These are phyloP conservation scores for Mustela lutreola DNA, from an alignment of 2,113 vertebrate genomes.

Conservation along the genomic window DNA sequence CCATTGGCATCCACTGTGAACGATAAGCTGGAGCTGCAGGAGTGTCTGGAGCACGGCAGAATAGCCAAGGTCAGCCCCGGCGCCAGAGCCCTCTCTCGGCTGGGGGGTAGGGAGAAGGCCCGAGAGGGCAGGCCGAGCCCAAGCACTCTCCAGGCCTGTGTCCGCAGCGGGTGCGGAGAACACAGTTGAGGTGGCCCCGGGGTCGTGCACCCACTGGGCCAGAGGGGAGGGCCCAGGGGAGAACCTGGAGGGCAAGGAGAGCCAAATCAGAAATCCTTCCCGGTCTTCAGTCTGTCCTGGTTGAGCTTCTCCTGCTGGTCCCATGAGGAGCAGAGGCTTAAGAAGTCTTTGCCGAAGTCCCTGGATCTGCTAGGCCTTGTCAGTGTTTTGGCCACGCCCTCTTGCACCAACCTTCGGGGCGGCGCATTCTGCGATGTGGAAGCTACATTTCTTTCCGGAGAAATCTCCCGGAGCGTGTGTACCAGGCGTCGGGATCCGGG, in stretches of 20 bases:
- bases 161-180: not conserved
- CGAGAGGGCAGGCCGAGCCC: not conserved
- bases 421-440: not conserved
- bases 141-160: not conserved
- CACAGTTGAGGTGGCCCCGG: not conserved
- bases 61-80: conserved; percentile 95
- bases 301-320: fast-evolving
- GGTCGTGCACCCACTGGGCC: not conserved
- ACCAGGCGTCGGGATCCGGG: not conserved
- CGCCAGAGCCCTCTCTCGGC: not conserved
- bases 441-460: not conserved
- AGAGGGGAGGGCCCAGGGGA: not conserved
- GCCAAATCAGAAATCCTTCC: not conserved
- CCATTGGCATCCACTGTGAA: conserved; percentile 93
- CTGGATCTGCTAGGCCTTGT: not conserved
- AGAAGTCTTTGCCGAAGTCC: not conserved
- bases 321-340: not conserved
- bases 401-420: not conserved
- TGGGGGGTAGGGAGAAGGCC: not conserved
- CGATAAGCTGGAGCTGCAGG: conserved; percentile 97
- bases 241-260: not conserved
- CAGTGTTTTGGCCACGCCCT: not conserved
- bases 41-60: conserved; percentile 97
- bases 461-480: not conserved
- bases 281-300: not conserved